phyloP scores from a whole-genome alignment of 1,140 invertebrate species.

The Lethocerus indicus region DNA sequence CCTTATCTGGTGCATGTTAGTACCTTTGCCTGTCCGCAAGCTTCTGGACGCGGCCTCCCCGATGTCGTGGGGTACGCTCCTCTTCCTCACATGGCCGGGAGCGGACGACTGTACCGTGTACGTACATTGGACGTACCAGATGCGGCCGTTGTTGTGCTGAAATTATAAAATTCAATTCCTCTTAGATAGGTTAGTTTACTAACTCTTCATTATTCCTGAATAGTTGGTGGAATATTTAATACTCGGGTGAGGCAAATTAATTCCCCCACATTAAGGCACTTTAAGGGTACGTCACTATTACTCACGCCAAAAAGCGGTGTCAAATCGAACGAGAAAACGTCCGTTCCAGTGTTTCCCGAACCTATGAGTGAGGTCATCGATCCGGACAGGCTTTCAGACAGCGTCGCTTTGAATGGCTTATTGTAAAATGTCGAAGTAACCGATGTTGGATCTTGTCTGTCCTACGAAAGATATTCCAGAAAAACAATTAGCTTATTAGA shows the following conservation, averaged over 20 bases:
- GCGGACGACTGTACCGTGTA: no score
- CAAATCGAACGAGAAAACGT: neutral
- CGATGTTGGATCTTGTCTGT: neutral
- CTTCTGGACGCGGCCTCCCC: no score
- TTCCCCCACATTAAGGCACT: neutral
- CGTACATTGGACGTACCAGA: neutral
- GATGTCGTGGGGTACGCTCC: no score
- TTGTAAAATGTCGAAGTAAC: neutral
- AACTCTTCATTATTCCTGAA: neutral
- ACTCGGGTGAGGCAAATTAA: neutral
- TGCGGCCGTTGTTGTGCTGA: neutral
- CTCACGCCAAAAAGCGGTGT: neutral
- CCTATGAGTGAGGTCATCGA: neutral
- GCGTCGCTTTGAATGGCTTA: neutral
- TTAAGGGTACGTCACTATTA: neutral
- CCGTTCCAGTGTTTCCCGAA: neutral
- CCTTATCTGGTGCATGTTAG: no score
- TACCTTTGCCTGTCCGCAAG: no score
- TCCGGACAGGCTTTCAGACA: neutral
- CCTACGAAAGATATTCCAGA: neutral
- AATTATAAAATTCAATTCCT: neutral
- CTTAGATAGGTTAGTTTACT: neutral
- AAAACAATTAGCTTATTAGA: no score
- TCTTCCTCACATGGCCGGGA: no score
- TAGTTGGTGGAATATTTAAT: neutral